Evolutionary conservation across 2,888 invertebrate genomes (phyloP).

Genomic region (Platypus cylindrus): DNA sequence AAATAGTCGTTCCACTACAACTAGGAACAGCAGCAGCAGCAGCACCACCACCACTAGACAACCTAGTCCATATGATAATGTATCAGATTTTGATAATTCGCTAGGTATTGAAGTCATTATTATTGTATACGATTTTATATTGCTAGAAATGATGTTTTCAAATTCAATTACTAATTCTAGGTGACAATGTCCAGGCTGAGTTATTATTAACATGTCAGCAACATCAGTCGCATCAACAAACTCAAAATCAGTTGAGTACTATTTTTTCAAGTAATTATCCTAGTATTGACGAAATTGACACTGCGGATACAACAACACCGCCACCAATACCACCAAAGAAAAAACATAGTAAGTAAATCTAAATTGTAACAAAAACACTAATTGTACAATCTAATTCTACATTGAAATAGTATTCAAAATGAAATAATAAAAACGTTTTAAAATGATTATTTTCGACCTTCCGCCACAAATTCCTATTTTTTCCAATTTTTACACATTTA

Average conservation of each 20-base stretch:
- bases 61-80: constrained; percentile 60
- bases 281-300: constrained; percentile 22
- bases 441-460: constrained; percentile 5
- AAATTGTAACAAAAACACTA: too few relatives aligned
- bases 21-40: too few relatives aligned
- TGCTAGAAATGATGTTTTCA: too few relatives aligned
- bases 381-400: too few relatives aligned
- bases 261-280: constrained; percentile 21
- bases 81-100: constrained; percentile 32
- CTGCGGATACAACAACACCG: constrained; percentile 53
- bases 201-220: constrained; percentile 33
- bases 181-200: constrained; percentile 19
- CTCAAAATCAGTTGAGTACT: constrained; percentile 11
- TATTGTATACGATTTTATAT: too few relatives aligned
- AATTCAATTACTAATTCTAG: too few relatives aligned
- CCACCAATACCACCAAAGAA: constrained; percentile 89
- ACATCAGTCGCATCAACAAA: constrained; percentile 34
- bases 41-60: too few relatives aligned
- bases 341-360: constrained; percentile 90
- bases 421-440: background rate
- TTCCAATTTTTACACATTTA: too few relatives aligned
- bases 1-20: too few relatives aligned
- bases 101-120: constrained; percentile 7
- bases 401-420: too few relatives aligned
- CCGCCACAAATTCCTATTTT: too few relatives aligned